Conservation (phyloP, 2,113 vertebrate species). For the Progne subis region DNA sequence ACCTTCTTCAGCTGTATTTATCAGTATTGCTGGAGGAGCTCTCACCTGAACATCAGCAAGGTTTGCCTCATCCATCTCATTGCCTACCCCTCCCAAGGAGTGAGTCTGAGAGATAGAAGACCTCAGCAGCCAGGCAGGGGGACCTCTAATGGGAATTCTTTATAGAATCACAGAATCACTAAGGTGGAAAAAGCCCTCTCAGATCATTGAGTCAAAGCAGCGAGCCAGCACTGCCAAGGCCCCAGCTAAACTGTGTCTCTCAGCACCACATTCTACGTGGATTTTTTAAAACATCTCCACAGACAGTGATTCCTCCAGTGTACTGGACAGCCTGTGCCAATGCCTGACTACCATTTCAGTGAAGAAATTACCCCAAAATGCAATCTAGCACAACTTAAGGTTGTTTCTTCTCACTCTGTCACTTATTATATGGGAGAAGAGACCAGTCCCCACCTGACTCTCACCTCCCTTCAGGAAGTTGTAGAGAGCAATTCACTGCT, state of each 20-base stretch:
- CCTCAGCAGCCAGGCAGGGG: not conserved
- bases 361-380: not conserved
- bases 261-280: rapidly evolving
- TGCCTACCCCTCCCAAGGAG: not conserved
- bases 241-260: not conserved
- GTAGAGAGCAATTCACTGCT: not conserved
- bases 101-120: not conserved
- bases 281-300: not conserved
- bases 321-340: not conserved
- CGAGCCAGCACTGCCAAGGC: not conserved
- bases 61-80: not conserved
- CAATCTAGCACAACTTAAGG: not conserved
- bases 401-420: not conserved
- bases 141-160: not conserved
- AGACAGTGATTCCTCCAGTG: not conserved
- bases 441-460: not conserved
- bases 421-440: not conserved
- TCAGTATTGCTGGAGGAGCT: not conserved
- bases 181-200: not conserved
- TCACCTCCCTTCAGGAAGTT: not conserved
- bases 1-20: not conserved
- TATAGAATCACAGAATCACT: not conserved
- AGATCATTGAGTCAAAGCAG: not conserved
- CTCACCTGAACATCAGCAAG: not conserved
- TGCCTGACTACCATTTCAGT: not conserved